Evolutionary conservation across 2,113 vertebrate species (phyloP), one percentile per base, ranked within the genome.

Genomic region (Prunella fulvescens): DNA sequence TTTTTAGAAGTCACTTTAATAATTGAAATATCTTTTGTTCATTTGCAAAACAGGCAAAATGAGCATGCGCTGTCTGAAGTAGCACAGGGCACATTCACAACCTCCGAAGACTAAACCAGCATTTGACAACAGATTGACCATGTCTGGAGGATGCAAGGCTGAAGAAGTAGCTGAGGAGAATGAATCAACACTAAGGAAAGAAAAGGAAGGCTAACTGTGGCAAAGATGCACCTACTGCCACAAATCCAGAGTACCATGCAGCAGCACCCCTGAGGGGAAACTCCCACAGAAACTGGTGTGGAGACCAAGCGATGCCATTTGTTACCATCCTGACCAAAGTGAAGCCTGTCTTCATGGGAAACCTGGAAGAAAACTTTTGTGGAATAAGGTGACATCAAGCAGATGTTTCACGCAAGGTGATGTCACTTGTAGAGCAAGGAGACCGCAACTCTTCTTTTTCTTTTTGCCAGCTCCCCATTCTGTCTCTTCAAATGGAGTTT

Each of bases 1-100:
- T 29, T 92, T 91, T 95, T 47, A 80, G 39, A 93, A 92, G 81
- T 53, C 23, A 2, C 3, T 97, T 97, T 97, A 97, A 94, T 96
- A 72, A 51, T 22, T 62, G 14, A 53, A 78, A 37, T 72, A 70
- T 18, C 65, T 56, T n/a, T 64, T 66, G 29, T 83, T 92, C 18
- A 37, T 54, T 56, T 48, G 42, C 37, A 60, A 87, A 71, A 64
- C 42, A 85, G 42, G 15, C 19, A 79, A 57, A 72, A 64, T 3
- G 6, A 39, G 33, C 1, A 0, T 6, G 11, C 45, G 19, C 44
- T 48, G 6, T n/a, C 29, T 88, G 78, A 90, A 89, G 28, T 12
- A 57, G 37, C 31, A 57, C 11, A 56, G 15, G 31, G 13, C 13
- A 66, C 28, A 20, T 11, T 51, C 35, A 24, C 20, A 61, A 18